Evolutionary conservation across 2,797 vertebrate genomes (phyloP).

Genomic region (Xiphorhynchus erythropygius): DNA sequence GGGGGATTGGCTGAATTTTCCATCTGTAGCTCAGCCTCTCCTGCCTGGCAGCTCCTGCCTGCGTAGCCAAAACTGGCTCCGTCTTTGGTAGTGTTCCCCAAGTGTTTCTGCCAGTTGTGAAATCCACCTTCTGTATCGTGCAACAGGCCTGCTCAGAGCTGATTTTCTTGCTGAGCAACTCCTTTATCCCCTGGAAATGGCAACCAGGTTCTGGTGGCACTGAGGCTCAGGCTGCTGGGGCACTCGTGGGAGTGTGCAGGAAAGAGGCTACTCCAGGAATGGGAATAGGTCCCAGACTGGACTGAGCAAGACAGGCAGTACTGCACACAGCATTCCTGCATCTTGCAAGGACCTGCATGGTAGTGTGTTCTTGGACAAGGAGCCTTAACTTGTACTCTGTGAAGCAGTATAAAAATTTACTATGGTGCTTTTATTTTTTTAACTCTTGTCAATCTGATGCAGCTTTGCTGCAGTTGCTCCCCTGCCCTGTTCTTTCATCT

Average conservation of each 20-base stretch:
- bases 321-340: background rate
- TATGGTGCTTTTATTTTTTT: background rate
- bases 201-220: background rate
- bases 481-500: background rate
- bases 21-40: background rate
- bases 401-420: background rate
- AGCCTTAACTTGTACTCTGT: background rate
- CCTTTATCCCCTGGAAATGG: background rate
- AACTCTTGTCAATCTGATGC: background rate
- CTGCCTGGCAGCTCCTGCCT: background rate
- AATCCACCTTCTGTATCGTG: background rate
- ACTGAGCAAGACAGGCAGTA: background rate
- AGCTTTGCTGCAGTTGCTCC: background rate
- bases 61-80: background rate
- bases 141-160: background rate
- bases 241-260: rapidly evolving
- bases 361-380: background rate
- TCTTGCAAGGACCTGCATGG: background rate
- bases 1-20: background rate
- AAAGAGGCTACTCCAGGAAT: background rate
- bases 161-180: slow-evolving; percentile 11
- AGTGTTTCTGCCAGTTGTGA: background rate
- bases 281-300: background rate
- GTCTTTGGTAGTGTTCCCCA: background rate
- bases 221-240: background rate